Conservation (phyloP, 2,113 vertebrate genomes). For the Benitochromis conjunctus region DNA sequence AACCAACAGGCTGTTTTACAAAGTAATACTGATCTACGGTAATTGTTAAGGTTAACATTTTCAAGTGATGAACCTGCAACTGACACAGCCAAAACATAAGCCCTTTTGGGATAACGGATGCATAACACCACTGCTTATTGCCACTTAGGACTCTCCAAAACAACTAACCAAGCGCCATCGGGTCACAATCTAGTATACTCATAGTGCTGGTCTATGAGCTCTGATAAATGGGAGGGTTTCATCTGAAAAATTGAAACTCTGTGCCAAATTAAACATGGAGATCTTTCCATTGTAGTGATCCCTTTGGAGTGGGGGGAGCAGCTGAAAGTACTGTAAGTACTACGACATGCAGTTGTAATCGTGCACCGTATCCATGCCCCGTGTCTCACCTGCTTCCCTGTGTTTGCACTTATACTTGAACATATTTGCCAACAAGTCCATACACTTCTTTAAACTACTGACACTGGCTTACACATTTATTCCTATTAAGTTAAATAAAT, state of each 20-base stretch:
- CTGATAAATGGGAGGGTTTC: not conserved
- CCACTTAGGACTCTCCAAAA: not conserved
- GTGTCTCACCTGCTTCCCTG: not conserved
- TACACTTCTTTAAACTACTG: not conserved
- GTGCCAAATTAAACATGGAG: not conserved
- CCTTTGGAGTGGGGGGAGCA: not conserved
- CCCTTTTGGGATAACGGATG: not conserved
- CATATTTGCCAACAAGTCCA: not conserved
- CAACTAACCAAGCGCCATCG: not conserved
- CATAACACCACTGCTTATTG: not conserved
- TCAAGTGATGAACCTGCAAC: not conserved
- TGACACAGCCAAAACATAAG: not conserved
- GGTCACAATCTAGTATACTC: not conserved
- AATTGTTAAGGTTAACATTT: not conserved
- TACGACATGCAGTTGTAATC: not conserved
- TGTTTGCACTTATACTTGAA: not conserved
- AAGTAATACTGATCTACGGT: not conserved
- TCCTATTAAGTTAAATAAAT: not conserved
- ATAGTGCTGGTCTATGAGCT: not conserved
- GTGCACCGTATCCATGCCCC: accelerated
- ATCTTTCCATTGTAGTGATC: not conserved
- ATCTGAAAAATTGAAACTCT: not conserved
- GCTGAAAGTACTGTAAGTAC: not conserved
- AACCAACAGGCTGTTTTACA: not conserved
- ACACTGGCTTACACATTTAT: not conserved